phyloP scores from a whole-genome alignment of 2,888 invertebrate species.

The Lordiphosa fenestrarum region DNA sequence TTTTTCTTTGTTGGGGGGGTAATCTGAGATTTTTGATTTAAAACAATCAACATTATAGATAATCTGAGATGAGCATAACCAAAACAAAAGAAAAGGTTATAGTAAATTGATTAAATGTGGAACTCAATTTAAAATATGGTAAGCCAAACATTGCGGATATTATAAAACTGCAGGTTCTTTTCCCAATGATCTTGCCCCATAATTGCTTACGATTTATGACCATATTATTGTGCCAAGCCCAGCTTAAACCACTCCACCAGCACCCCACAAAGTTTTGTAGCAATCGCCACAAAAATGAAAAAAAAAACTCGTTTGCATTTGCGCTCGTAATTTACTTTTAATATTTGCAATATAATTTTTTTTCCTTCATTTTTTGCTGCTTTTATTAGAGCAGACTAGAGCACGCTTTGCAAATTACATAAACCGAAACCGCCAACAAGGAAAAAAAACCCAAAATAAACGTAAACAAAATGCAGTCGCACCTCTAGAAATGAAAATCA shows the following conservation, averaged over 20 bases:
- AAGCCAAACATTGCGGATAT: too few species aligned
- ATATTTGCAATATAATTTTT: slow-evolving; percentile 60
- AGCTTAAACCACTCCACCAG: not conserved
- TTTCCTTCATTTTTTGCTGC: slow-evolving; percentile 21
- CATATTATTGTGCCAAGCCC: slow-evolving; percentile 44
- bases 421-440: slow-evolving; percentile 33
- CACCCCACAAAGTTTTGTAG: too few species aligned
- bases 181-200: slow-evolving; percentile 19
- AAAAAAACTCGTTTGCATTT: slow-evolving; percentile 64
- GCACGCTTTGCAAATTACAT: slow-evolving; percentile 69
- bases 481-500: slow-evolving; percentile 40
- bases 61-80: slow-evolving; percentile 16
- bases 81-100: not conserved
- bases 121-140: too few species aligned
- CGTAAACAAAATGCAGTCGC: slow-evolving; percentile 49
- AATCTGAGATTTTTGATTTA: slow-evolving; percentile 28
- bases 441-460: slow-evolving; percentile 38
- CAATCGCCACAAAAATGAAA: too few species aligned
- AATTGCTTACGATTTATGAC: slow-evolving; percentile 61
- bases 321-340: slow-evolving; percentile 66
- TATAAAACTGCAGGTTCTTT: too few species aligned
- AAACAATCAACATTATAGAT: slow-evolving; percentile 39
- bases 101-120: slow-evolving; percentile 30
- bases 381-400: slow-evolving; percentile 56
- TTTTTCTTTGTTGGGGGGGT: slow-evolving; percentile 30